Evolutionary conservation across 2,797 vertebrate genomes (phyloP).

Genomic region (Gymnothorax javanicus): DNA sequence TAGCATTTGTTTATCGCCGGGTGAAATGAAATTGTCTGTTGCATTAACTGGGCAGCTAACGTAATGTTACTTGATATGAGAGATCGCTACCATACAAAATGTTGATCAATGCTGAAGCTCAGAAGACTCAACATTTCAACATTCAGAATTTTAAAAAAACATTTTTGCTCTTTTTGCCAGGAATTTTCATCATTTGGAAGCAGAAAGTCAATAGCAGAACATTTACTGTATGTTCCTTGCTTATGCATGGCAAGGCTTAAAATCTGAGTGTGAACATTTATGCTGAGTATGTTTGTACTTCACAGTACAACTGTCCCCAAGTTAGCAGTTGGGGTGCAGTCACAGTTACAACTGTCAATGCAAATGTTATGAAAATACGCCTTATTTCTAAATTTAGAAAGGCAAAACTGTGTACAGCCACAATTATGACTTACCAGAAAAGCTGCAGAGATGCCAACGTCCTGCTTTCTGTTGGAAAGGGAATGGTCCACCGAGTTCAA

Average conservation of each 20-base stretch:
- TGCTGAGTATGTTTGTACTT: background rate
- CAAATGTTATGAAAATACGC: background rate
- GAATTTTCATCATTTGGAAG: too few species aligned
- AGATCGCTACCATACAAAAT: too few species aligned
- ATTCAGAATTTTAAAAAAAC: too few species aligned
- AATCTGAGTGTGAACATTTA: background rate
- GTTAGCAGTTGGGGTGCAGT: background rate
- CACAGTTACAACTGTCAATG: background rate
- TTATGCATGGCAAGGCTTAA: background rate
- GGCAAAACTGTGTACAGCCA: background rate
- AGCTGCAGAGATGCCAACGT: constrained; percentile 97
- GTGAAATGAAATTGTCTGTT: too few species aligned
- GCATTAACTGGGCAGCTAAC: too few species aligned
- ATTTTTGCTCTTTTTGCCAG: too few species aligned
- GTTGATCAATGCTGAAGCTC: too few species aligned
- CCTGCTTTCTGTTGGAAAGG: constrained; percentile 84
- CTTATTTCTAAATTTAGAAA: background rate
- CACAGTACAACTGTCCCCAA: background rate
- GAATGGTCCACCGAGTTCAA: constrained; percentile 78
- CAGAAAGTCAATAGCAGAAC: too few species aligned
- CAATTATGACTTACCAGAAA: constrained; percentile 83
- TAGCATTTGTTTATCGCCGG: too few species aligned
- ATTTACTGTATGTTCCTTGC: too few species aligned
- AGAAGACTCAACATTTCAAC: too few species aligned
- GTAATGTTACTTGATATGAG: too few species aligned